Base-by-base conservation (phyloP, 2,113 vertebrate genomes). In the Rissa tridactyla region DNA sequence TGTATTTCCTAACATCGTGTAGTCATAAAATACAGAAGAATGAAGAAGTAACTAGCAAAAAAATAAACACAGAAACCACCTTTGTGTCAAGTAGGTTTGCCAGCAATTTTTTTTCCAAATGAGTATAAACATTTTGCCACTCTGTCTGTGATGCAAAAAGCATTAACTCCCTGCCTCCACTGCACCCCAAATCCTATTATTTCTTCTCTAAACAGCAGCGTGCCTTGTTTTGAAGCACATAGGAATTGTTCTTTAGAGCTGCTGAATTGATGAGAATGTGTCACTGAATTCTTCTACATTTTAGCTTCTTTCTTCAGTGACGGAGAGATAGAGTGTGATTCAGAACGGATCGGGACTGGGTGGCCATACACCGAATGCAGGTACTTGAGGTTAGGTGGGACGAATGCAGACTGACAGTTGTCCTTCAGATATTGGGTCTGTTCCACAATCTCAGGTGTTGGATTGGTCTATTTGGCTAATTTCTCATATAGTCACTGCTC, bases 151-250 rank as follows among this genome's bases (percentile, higher is more conserved):
- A 29, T 84, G 30, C 0, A 1, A 47, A 72, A 72, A 65, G 19
- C 49, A 47, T 68, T 62, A 86, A 54, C 13, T 64, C 44, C 29
- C 21, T 61, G 26, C 7, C 29, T 29, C 23, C 1, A 2, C 17
- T 36, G 21, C 18, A 38, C 29, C 38, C 26, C 14, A 71, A 36
- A 52, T n/a, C 22, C 55, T 47, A 36, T 71, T 78, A 82, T 71
- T 42, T 71, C 1, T 11, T 84, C 17, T 64, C 21, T 60, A 49
- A 69, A 72, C 44, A 44, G 17, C 25, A 21, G 6, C 0, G 0
- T 75, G 14, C 18, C 90, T 86, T 87, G 26, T 42, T 79, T 64
- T 84, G 69, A 57, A 64, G 29, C 12, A 79, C 2, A 0, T 64
- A 64, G 55, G 23, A 36, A 55, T 27, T 82, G 26, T 57, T 89